Evolutionary conservation across 2,888 invertebrate genomes (phyloP), one percentile per base, ranked within the genome.

Genomic region (Timandra comae): DNA sequence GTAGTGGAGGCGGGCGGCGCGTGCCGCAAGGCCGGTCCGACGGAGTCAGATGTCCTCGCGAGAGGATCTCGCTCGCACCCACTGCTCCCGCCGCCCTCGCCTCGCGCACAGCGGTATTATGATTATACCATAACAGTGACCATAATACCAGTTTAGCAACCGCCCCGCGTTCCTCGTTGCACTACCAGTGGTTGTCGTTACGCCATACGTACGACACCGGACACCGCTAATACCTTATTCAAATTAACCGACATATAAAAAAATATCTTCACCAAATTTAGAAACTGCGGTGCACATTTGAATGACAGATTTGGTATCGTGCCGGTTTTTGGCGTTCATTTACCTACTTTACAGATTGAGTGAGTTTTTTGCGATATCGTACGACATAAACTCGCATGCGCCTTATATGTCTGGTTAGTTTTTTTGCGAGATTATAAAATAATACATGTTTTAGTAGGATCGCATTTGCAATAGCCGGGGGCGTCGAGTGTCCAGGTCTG

Each of bases 1-100:
- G 59, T 63, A 53, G 51, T 46, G 54, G 57, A 51, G 37, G 41
- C 44, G 52, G n/a, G 80, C 52, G 80, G 79, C 84, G 81, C 84
- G 84, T 85, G 84, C 84, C 82, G 57, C 84, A 81, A 82, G 84
- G 82, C 74, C 82, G 76, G 67, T 65, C 66, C 68, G 67, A 60
- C 67, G 76, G 64, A 71, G 64, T 69, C 68, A 54, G 69, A 59
- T 70, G 59, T 69, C 67, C 68, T 58, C n/a, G n/a, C n/a, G n/a
- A n/a, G 56, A 41, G 46, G 53, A 53, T 63, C 71, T 64, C 69
- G 58, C 74, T 72, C 69, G 61, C 74, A 59, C 72, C 32, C 55
- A 6, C 16, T 6, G 44, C 49, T 44, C 35, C 24, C 43, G 35
- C 34, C 48, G 43, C 38, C 52, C 44, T 38, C 44, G 39, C 41